Evolutionary conservation across 2,113 vertebrate genomes (phyloP), one percentile per base, ranked within the genome.

Genomic region (Rhea pennata): DNA sequence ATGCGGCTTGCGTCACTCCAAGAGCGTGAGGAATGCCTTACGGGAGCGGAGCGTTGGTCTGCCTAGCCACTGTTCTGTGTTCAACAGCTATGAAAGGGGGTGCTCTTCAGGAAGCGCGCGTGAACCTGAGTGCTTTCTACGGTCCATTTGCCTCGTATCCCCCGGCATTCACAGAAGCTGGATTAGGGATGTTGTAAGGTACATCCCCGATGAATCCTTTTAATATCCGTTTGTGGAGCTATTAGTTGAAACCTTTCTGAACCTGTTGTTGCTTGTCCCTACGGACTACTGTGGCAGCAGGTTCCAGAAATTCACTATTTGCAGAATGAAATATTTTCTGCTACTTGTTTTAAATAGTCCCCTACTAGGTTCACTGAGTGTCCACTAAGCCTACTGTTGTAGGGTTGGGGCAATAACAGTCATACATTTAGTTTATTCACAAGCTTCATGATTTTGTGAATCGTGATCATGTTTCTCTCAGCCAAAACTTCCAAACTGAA

Each of bases 111-210:
- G 39, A 39, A 27, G 59, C 39, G 59, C 65, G 27, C 6, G 4
- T 19, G 17, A 62, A 46, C 39, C 75, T 20, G 24, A 21, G 31
- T 19, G 2, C 31, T 29, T 85, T 39, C 62, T 66, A 2, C 48
- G 13, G 5, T 50, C 61, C 61, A 4, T 44, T 85, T 51, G 46
- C n/a, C 53, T 64, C 5, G 1, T 27, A 3, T 56, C 50, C 69
- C 54, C 40, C 10, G 9, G 14, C 9, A 0, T 42, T 62, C n/a
- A 5, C 22, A 46, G n/a, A 1, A 36, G 23, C 1, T 64, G 80
- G 67, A 23, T 29, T 51, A 51, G 75, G 56, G 42, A 29, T 42
- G 39, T 19, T 26, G 27, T 39, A 26, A 65, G 64, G 23, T 16
- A 40, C 12, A 39, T 65, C 36, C 64, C 26, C 16, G 24, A 19